A percentile compares a stretch with the other conserved stretches of the same genome.
phyloP scores from a whole-genome alignment of 2,888 invertebrate genomes.

The Stenotaenia linearis region DNA sequence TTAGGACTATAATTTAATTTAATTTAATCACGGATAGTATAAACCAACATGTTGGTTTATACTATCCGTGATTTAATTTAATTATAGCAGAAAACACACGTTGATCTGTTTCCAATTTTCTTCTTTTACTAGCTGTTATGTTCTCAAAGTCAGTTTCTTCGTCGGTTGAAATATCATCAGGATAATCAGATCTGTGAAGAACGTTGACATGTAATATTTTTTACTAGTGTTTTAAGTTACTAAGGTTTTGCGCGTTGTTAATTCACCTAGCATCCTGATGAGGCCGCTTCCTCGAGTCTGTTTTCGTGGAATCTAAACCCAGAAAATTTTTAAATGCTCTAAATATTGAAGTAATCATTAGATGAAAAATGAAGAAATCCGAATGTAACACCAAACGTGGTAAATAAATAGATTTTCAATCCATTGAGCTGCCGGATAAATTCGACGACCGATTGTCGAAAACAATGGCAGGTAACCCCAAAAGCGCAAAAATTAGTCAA shows the following conservation, averaged over 20 bases:
- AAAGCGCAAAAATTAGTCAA: not conserved
- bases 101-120: not conserved
- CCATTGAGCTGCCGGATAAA: not conserved
- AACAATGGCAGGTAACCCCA: constrained; percentile 13
- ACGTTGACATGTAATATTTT: too few species aligned
- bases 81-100: not conserved
- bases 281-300: not conserved
- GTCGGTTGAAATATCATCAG: not conserved
- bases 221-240: too few species aligned
- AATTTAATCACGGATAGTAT: too few species aligned
- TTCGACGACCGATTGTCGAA: not conserved
- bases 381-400: not conserved
- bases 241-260: not conserved
- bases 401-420: not conserved
- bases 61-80: too few species aligned
- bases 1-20: too few species aligned
- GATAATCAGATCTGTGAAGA: not conserved
- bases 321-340: not conserved
- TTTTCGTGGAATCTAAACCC: not conserved
- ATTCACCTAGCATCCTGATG: not conserved
- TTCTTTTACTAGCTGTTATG: not conserved
- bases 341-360: not conserved
- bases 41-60: too few species aligned
- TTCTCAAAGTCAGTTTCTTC: not conserved
- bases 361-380: not conserved